A percentile compares a stretch with the other conserved stretches of the same genome.
Evolutionary conservation across 1,140 invertebrate genomes (phyloP).

Genomic region (Hestina assimilis): DNA sequence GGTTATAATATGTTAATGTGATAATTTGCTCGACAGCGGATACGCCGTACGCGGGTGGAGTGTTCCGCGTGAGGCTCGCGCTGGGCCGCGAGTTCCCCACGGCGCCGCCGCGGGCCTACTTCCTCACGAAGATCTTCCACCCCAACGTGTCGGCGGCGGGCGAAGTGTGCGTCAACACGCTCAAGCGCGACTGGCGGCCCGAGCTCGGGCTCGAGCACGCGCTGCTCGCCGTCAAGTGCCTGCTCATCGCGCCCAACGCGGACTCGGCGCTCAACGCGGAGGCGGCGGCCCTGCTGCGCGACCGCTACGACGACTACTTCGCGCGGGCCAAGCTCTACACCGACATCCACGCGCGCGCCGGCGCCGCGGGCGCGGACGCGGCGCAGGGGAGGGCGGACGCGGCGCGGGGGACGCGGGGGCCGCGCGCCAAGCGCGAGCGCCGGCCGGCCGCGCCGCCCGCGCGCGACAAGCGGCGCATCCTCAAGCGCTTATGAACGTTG

Average conservation of each 20-base stretch:
- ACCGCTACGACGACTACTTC: conserved; percentile 65
- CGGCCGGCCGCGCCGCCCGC: conserved; percentile 27
- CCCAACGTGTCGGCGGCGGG: conserved; percentile 95
- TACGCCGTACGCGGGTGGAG: conserved; percentile 91
- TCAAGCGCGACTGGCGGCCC: conserved; percentile 98
- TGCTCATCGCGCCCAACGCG: conserved; percentile 68
- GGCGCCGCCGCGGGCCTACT: conserved; percentile 95
- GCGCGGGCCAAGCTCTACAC: conserved; percentile 65
- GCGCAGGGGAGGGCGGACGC: background rate
- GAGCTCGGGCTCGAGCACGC: conserved; percentile 98
- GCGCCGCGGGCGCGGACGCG: conserved; percentile 12
- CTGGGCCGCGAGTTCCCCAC: conserved; percentile 96
- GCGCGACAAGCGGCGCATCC: conserved; percentile 51
- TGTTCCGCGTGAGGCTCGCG: conserved; percentile 93
- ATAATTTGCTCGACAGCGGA: conserved; percentile 79
- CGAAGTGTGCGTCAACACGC: conserved; percentile 98
- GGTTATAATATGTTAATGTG: background rate
- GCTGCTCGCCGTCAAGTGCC: conserved; percentile 84
- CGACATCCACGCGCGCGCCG: conserved; percentile 57
- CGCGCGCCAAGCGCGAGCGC: conserved; percentile 48
- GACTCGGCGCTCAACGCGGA: conserved; percentile 69
- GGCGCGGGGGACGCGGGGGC: conserved; percentile 15
- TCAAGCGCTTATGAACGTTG: conserved; percentile 60
- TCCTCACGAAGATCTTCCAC: conserved; percentile 98
- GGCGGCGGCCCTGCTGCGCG: conserved; percentile 59